Conservation (phyloP, 2,797 vertebrate species). For the Oophaga sylvatica region DNA sequence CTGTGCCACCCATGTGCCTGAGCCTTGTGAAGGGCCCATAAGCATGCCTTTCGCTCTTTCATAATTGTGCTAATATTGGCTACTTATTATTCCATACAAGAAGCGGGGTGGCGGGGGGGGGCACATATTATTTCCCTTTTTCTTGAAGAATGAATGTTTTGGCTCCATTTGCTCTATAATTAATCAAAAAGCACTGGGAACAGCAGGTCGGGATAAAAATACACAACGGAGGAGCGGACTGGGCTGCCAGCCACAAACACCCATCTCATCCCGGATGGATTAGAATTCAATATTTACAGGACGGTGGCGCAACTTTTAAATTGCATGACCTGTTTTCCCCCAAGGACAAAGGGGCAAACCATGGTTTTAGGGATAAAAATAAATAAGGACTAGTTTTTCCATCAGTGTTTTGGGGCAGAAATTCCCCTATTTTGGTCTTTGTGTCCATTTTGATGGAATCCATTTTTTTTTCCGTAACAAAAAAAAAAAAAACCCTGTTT, state of each 20-base stretch:
- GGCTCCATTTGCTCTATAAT: not conserved
- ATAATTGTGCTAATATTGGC: conserved; percentile 25
- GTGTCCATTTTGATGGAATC: no score
- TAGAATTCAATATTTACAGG: no score
- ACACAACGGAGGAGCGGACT: not conserved
- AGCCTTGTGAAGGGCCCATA: not conserved
- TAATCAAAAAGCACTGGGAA: conserved; percentile 12
- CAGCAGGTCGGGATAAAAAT: not conserved
- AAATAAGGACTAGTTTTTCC: no score
- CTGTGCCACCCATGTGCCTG: not conserved
- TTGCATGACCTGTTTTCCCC: no score
- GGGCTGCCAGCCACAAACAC: not conserved
- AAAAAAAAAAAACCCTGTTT: no score
- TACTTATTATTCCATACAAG: conserved; percentile 13
- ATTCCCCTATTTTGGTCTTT: no score
- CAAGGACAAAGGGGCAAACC: no score
- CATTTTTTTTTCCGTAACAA: no score
- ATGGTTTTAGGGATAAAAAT: no score
- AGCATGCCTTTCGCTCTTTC: not conserved
- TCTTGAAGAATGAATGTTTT: conserved; percentile 16
- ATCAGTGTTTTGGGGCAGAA: no score
- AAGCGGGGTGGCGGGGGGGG: not conserved
- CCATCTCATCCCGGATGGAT: no score
- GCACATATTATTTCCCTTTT: not conserved
- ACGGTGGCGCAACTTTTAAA: no score